Evolutionary conservation across 1,140 invertebrate genomes (phyloP).

Genomic region (Neelides sp.): DNA sequence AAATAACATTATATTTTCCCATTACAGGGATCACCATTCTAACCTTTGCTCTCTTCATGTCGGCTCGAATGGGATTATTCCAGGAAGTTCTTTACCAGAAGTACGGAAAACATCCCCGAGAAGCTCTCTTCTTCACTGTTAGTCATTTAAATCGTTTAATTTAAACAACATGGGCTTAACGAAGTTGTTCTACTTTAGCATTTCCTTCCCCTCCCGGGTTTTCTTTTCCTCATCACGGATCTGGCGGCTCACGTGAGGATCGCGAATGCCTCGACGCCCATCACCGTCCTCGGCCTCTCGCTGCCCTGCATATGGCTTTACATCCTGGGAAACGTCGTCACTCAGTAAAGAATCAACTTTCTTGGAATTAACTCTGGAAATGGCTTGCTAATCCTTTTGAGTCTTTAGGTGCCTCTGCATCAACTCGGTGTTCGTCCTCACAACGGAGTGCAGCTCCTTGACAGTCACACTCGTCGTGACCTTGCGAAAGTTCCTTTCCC

Average conservation of each 20-base stretch:
- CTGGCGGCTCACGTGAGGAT: slow-evolving; percentile 52
- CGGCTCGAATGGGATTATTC: slow-evolving; percentile 90
- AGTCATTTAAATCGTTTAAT: slow-evolving; percentile 28
- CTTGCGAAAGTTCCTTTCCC: slow-evolving; percentile 83
- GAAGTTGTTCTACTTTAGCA: slow-evolving; percentile 47
- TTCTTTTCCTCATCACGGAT: slow-evolving; percentile 59
- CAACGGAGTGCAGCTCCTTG: slow-evolving; percentile 82
- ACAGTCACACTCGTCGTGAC: slow-evolving; percentile 94
- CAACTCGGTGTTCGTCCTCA: slow-evolving; percentile 82
- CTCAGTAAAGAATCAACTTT: slow-evolving; percentile 66
- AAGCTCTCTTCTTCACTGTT: slow-evolving; percentile 85
- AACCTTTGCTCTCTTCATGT: slow-evolving; percentile 77
- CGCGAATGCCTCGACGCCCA: slow-evolving; percentile 33
- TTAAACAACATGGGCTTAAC: not conserved
- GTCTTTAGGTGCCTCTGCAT: slow-evolving; percentile 68
- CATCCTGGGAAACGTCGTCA: slow-evolving; percentile 71
- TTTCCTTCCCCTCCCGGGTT: slow-evolving; percentile 72
- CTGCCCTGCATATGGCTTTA: slow-evolving; percentile 66
- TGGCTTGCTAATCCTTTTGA: slow-evolving; percentile 7
- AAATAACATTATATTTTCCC: no score
- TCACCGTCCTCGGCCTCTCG: slow-evolving; percentile 36
- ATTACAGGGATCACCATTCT: slow-evolving; percentile 63
- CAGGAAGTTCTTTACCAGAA: slow-evolving; percentile 78
- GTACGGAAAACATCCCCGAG: slow-evolving; percentile 85
- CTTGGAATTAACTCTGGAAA: not conserved